A percentile compares a stretch with the other conserved stretches of the same genome.
Evolutionary conservation across 1,140 invertebrate genomes (phyloP).

Genomic region (Aethina tumida): DNA sequence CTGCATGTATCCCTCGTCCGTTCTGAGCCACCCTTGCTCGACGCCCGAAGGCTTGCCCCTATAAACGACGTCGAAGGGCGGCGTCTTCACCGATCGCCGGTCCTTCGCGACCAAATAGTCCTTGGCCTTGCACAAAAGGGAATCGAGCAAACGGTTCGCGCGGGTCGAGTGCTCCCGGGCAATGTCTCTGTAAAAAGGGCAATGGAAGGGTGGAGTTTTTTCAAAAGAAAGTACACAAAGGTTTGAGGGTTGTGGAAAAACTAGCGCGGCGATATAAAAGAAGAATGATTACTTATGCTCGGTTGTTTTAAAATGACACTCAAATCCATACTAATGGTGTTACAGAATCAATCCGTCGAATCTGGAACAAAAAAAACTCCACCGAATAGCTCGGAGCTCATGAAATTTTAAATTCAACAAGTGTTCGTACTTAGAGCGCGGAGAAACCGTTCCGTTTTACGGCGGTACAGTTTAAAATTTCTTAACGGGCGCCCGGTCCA

Average conservation of each 20-base stretch:
- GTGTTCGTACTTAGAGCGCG: no score
- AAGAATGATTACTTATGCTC: no score
- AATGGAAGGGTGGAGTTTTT: neutral
- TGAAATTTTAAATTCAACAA: no score
- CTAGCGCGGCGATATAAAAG: no score
- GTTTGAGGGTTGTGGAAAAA: neutral
- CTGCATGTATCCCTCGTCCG: constrained; percentile 18
- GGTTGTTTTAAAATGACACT: no score
- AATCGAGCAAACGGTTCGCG: constrained; percentile 25
- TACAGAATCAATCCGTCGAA: no score
- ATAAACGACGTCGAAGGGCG: constrained; percentile 21
- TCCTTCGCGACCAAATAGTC: constrained; percentile 23
- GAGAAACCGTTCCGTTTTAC: no score
- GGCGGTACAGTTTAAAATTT: no score
- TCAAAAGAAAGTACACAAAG: neutral
- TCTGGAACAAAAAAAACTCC: no score
- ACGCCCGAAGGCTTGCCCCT: constrained; percentile 21
- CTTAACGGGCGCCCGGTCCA: no score
- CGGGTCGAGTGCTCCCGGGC: constrained; percentile 14
- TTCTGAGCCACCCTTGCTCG: constrained; percentile 19
- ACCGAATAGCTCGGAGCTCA: no score
- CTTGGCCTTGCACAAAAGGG: constrained; percentile 25
- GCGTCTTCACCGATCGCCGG: constrained; percentile 17
- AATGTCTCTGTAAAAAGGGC: constrained; percentile 16
- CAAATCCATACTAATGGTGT: no score